Evolutionary conservation across 2,888 invertebrate species (phyloP), one percentile per base, ranked within the genome.

Genomic region (Norana najaformis): DNA sequence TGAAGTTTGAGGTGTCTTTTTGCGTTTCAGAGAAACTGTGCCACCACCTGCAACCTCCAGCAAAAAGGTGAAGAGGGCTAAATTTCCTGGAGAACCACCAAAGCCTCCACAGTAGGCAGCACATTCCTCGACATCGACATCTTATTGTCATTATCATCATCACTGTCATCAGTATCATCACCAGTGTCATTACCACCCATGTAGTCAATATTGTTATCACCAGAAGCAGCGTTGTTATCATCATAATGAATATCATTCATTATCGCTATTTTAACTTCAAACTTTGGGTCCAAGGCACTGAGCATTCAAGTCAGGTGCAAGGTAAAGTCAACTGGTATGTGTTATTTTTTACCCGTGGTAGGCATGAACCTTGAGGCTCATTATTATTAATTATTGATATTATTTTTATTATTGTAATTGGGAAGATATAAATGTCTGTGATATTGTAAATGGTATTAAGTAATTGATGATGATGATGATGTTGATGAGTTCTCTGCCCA

Each of bases 61-160:
- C 37, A 90, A 88, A 36, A 82, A 90, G 38, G 34, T 69, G 39
- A 69, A 41, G 90, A 88, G 13, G 34, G 82, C n/a, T 14, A 69
- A 37, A 38, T 90, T 88, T 88, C 88, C 88, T 35, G 88, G 90
- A 38, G 88, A 88, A 88, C 89, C 89, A 37, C 83, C 89, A 38
- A 37, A 83, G 82, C 89, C 89, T 34, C 89, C 89, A 82, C 89
- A 89, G 89, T 89, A 37, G 35, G 89, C 82, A 88, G 37, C 69
- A 69, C 30, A 69, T 69, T 47, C 23, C 20, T 47, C 47, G 23
- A 23, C 47, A n/a, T n/a, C n/a, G 23, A 47, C 47, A 4, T 47
- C 2, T n/a, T n/a, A 69, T 53, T 30, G 23, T 53, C 53, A 53
- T 53, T 53, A 11, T 53, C 30, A 13, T 41, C 30, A 30, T 69